These are phyloP conservation scores for Drosophila kohkoa DNA, from an alignment of 1,140 invertebrate genomes.

Conservation along the genomic window DNA sequence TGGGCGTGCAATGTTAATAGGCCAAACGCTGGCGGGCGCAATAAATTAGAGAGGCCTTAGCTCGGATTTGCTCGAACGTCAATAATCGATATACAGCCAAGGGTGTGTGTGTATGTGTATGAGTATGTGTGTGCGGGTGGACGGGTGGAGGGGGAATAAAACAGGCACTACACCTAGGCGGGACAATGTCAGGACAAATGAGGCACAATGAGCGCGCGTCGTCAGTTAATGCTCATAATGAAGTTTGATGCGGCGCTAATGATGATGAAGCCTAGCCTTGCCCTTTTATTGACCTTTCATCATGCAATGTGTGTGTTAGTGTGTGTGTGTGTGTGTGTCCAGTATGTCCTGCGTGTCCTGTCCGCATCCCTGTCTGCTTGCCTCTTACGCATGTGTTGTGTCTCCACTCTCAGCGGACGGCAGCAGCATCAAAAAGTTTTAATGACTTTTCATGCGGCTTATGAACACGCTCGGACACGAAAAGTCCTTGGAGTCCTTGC, in stretches of 20 bases:
- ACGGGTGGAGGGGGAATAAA: neutral
- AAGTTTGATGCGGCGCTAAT: constrained; percentile 45
- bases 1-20: constrained; percentile 54
- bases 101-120: no score
- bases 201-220: constrained; percentile 11
- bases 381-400: constrained; percentile 23
- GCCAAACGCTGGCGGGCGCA: constrained; percentile 40
- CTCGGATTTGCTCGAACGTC: constrained; percentile 68
- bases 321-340: neutral
- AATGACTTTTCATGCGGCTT: constrained; percentile 79
- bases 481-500: constrained; percentile 40
- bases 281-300: constrained; percentile 70
- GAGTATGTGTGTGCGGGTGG: neutral
- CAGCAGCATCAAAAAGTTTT: constrained; percentile 69
- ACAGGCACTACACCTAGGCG: constrained; percentile 21
- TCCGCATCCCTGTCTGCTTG: constrained; percentile 1
- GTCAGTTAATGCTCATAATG: constrained; percentile 19
- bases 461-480: constrained; percentile 35
- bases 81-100: constrained; percentile 58
- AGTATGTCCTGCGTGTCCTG: neutral
- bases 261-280: constrained; percentile 55
- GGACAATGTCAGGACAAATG: constrained; percentile 31
- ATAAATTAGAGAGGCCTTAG: constrained; percentile 73
- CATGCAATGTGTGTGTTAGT: constrained; percentile 21
- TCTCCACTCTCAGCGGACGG: constrained; percentile 22